Percentiles rank a stretch among this genome's conserved stretches.
phyloP scores from a whole-genome alignment of 2,888 invertebrate species.

The Calliphora vomitoria region DNA sequence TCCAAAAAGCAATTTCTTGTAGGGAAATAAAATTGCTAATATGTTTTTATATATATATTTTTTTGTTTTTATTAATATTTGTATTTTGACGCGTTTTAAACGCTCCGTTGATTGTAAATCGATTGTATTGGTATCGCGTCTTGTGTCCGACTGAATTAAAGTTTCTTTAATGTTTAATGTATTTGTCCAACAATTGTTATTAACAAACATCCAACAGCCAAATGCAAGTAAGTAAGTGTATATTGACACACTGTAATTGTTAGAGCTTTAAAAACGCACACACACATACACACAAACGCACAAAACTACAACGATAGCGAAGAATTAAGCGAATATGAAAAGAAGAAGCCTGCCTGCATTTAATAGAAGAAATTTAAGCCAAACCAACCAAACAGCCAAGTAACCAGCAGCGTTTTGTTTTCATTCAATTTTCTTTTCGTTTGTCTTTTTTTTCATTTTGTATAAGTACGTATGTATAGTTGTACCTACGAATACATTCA shows the following conservation, averaged over 20 bases:
- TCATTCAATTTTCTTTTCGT: slow-evolving; percentile 11
- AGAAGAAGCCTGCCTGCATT: slow-evolving; percentile 47
- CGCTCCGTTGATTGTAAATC: slow-evolving; percentile 54
- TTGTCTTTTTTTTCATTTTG: not conserved
- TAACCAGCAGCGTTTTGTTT: slow-evolving; percentile 30
- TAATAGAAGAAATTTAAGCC: slow-evolving; percentile 42
- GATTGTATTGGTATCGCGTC: slow-evolving; percentile 66
- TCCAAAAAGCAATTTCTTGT: slow-evolving; percentile 28
- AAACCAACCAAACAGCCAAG: slow-evolving; percentile 33
- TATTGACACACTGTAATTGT: slow-evolving; percentile 32
- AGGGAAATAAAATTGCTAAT: slow-evolving; percentile 3
- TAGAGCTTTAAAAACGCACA: slow-evolving; percentile 21
- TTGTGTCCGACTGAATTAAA: slow-evolving; percentile 60
- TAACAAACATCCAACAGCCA: slow-evolving; percentile 49
- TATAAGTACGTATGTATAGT: not conserved
- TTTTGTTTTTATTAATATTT: not conserved
- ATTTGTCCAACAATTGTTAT: slow-evolving; percentile 61
- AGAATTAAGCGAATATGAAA: not conserved
- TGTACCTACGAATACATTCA: not conserved
- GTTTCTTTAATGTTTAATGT: slow-evolving; percentile 42
- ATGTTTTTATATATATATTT: not conserved
- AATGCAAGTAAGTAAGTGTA: slow-evolving; percentile 23
- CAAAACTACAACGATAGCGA: slow-evolving; percentile 4
- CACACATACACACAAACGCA: slow-evolving; percentile 9
- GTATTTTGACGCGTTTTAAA: slow-evolving; percentile 5